These are phyloP conservation scores for Gastrophryne carolinensis DNA, from an alignment of 2,797 vertebrate genomes.

Conservation along the genomic window DNA sequence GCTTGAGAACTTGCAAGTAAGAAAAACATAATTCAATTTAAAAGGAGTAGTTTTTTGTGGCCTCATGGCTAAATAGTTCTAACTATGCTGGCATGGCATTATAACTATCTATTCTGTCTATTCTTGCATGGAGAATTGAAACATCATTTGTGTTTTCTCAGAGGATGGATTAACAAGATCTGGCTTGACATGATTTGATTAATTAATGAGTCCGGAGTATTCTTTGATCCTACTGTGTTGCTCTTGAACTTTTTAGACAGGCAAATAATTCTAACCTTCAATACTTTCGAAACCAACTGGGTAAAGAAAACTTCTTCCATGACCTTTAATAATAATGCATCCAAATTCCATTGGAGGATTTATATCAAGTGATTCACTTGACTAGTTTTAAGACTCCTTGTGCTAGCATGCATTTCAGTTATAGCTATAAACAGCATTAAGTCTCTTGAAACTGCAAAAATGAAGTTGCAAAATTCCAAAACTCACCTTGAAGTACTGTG, in stretches of 20 bases:
- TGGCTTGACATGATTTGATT: constrained; percentile 65
- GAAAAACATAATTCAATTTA: constrained; percentile 43
- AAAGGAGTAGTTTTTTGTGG: constrained; percentile 51
- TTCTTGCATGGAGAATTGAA: constrained; percentile 67
- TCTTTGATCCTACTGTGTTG: constrained; percentile 59
- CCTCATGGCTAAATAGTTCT: constrained; percentile 54
- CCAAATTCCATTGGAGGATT: constrained; percentile 57
- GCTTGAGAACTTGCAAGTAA: constrained; percentile 34
- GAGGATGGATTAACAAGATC: constrained; percentile 68
- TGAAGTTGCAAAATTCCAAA: constrained; percentile 28
- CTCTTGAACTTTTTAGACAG: constrained; percentile 65
- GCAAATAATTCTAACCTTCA: constrained; percentile 67
- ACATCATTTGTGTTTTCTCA: constrained; percentile 65
- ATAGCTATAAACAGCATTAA: constrained; percentile 33
- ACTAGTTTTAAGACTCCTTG: constrained; percentile 39
- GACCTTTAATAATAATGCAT: constrained; percentile 65
- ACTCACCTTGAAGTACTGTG: constrained; percentile 22
- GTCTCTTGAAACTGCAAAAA: constrained; percentile 1
- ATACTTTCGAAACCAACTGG: constrained; percentile 64
- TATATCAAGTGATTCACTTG: constrained; percentile 53
- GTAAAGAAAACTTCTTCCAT: constrained; percentile 62
- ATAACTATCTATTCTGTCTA: constrained; percentile 64
- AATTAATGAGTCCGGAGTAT: constrained; percentile 67
- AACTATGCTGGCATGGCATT: constrained; percentile 59
- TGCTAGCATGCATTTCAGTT: constrained; percentile 35